Percentiles rank a stretch among this genome's conserved stretches.
phyloP scores from a whole-genome alignment of 2,888 invertebrate species.

The Pristionchus arcanus region DNA sequence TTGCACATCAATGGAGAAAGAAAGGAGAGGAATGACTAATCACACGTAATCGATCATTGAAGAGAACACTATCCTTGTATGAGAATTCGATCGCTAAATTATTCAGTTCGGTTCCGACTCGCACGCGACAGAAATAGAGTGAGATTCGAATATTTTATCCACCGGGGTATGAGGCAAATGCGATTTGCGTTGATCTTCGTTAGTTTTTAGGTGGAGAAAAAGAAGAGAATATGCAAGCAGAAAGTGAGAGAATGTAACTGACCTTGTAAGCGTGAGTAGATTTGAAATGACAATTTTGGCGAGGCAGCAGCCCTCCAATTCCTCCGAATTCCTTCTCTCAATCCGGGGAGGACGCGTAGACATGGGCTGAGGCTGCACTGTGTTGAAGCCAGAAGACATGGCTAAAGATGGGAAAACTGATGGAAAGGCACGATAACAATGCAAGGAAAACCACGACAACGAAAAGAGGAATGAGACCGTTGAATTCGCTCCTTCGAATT shows the following conservation, averaged over 20 bases:
- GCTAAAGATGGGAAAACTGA: not conserved
- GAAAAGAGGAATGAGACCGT: not conserved
- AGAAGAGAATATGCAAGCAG: not conserved
- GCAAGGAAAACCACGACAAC: not conserved
- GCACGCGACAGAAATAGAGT: not conserved
- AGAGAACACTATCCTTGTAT: not conserved
- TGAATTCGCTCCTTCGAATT: not conserved
- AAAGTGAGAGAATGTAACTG: conserved; percentile 59
- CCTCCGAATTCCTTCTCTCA: conserved; percentile 52
- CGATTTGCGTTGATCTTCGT: too few relatives aligned
- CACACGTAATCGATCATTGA: conserved; percentile 20
- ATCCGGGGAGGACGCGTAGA: not conserved
- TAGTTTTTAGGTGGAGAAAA: too few relatives aligned
- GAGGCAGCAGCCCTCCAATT: conserved; percentile 73
- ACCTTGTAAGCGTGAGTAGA: conserved; percentile 77
- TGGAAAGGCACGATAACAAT: not conserved
- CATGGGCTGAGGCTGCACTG: not conserved
- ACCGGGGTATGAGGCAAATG: not conserved
- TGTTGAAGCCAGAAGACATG: conserved; percentile 24
- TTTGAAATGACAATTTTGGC: conserved; percentile 78
- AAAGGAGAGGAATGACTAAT: conserved; percentile 32
- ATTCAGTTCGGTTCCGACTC: not conserved
- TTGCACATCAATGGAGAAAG: not conserved
- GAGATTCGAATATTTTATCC: too few relatives aligned
- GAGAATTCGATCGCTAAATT: not conserved